Conservation (phyloP, 1,140 invertebrate genomes). For the Cylas formicarius region DNA sequence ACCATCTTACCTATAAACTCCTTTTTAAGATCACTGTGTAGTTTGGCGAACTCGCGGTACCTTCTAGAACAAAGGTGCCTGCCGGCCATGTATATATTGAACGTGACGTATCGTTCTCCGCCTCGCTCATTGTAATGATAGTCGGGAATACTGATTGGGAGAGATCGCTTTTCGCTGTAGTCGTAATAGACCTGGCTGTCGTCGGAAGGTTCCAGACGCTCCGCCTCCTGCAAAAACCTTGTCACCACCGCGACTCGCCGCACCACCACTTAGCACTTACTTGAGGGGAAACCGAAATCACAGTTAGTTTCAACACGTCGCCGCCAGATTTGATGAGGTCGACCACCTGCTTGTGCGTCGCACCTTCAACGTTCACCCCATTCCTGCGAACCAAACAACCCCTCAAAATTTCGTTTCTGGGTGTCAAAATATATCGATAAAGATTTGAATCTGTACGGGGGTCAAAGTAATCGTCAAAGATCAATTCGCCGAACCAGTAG, state of each 20-base stretch:
- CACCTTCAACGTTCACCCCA: slow-evolving; percentile 94
- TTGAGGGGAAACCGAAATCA: slow-evolving; percentile 90
- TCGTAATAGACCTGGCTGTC: slow-evolving; percentile 86
- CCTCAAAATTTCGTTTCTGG: not conserved
- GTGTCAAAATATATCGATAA: too few species aligned
- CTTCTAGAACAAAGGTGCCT: slow-evolving; percentile 91
- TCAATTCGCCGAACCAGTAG: too few species aligned
- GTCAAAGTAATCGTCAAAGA: too few species aligned
- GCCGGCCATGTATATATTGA: slow-evolving; percentile 99
- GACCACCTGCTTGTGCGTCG: slow-evolving; percentile 98
- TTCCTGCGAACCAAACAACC: too few species aligned
- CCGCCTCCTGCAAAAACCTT: slow-evolving; percentile 67
- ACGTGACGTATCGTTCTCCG: slow-evolving; percentile 91
- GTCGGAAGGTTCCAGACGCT: slow-evolving; percentile 79
- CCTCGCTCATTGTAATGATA: slow-evolving; percentile 76
- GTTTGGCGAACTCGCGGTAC: slow-evolving; percentile 89
- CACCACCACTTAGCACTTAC: slow-evolving; percentile 43
- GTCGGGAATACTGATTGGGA: slow-evolving; percentile 97
- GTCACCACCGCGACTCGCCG: not conserved
- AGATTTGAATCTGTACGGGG: too few species aligned
- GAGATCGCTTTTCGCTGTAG: slow-evolving; percentile 94
- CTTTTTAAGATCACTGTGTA: slow-evolving; percentile 86
- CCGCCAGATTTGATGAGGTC: slow-evolving; percentile 98
- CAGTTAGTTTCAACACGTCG: slow-evolving; percentile 89
- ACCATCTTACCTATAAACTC: slow-evolving; percentile 73